Evolutionary conservation across 92 coral and sea anemone species (phyloP).

Genomic region (Phenganax stokvisi): DNA sequence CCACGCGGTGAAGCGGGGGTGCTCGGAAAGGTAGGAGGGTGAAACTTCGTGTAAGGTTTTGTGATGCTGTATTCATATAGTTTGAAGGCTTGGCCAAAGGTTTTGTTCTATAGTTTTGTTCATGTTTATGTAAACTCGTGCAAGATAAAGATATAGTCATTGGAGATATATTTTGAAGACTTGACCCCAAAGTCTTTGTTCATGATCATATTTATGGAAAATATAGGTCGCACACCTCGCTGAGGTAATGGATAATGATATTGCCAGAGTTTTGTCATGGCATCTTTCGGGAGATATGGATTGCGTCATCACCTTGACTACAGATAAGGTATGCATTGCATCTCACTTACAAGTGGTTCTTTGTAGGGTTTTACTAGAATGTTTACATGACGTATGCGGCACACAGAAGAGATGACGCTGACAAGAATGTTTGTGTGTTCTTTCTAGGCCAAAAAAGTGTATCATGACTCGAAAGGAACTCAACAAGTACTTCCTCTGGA

Average conservation of each 20-base stretch:
- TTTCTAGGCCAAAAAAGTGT: constrained; percentile 82
- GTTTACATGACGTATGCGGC: neutral
- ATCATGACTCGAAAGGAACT: constrained; percentile 82
- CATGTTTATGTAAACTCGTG: no score
- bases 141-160: no score
- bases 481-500: constrained; percentile 96
- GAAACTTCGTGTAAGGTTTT: neutral
- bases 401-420: neutral
- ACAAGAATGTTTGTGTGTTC: neutral
- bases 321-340: constrained; percentile 56
- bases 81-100: no score
- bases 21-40: constrained; percentile 73
- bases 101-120: no score
- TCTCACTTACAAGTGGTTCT: neutral
- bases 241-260: constrained; percentile 87
- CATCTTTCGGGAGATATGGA: constrained; percentile 99
- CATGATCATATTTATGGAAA: neutral
- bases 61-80: neutral
- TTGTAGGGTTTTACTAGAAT: neutral
- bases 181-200: neutral
- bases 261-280: constrained; percentile 96
- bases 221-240: constrained; percentile 90
- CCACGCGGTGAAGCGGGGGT: constrained; percentile 89
- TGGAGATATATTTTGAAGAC: no score
- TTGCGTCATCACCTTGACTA: constrained; percentile 93